Conservation (phyloP, 2,888 invertebrate species). For the Hydriomena furcata region DNA sequence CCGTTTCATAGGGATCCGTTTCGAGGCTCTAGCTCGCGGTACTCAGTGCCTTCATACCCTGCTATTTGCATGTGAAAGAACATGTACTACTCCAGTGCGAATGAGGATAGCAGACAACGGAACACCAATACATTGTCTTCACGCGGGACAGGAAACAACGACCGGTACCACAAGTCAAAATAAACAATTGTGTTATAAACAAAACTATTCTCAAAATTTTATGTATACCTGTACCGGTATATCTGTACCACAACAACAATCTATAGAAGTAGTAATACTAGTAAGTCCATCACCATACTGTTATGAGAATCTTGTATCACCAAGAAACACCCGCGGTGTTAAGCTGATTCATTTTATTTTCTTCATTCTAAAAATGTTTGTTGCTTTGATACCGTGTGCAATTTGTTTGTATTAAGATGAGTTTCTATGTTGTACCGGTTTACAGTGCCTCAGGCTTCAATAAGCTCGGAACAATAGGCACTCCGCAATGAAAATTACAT, state of each 20-base stretch:
- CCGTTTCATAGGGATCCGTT: conserved; percentile 40
- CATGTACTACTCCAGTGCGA: conserved; percentile 48
- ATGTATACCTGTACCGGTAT: too few species aligned
- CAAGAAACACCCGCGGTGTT: too few species aligned
- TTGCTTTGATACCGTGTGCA: too few species aligned
- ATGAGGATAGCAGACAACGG: conserved; percentile 47
- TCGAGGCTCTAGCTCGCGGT: conserved; percentile 19
- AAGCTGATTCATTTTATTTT: too few species aligned
- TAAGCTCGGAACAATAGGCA: conserved; percentile 38
- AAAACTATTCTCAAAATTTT: background rate
- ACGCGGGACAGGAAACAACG: background rate
- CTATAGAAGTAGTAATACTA: too few species aligned
- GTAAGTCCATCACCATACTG: too few species aligned
- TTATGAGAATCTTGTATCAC: too few species aligned
- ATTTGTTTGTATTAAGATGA: conserved; percentile 4
- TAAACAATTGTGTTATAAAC: background rate
- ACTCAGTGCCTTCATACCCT: conserved; percentile 39
- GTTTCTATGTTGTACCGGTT: background rate
- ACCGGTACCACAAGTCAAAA: conserved; percentile 11
- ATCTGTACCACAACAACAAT: too few species aligned
- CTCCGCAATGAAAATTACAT: conserved; percentile 36
- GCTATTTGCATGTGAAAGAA: conserved; percentile 71
- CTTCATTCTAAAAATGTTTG: background rate
- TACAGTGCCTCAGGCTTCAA: conserved; percentile 33
- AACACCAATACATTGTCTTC: conserved; percentile 30